These are phyloP conservation scores for Pelosia muscerda DNA, from an alignment of 2,888 invertebrate genomes.

Conservation along the genomic window DNA sequence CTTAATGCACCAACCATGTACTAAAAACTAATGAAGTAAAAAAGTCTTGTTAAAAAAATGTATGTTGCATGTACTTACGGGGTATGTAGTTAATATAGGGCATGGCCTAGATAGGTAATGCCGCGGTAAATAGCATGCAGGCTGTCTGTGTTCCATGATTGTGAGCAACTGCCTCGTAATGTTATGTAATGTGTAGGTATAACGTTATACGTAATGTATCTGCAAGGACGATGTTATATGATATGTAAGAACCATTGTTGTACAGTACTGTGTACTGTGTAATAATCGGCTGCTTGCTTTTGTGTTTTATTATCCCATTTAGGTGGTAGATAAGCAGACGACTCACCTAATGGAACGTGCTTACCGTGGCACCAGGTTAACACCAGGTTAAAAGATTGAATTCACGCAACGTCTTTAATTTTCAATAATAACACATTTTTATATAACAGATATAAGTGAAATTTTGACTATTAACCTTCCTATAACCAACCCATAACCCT, in stretches of 20 bases:
- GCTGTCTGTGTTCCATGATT: conserved; percentile 24
- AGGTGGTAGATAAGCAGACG: too few species aligned
- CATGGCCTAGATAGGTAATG: conserved; percentile 39
- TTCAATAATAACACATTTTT: neutral
- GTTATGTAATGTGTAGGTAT: too few species aligned
- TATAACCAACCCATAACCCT: neutral
- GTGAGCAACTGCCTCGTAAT: conserved; percentile 2
- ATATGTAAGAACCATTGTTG: neutral
- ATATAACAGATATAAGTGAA: neutral
- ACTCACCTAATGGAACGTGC: too few species aligned
- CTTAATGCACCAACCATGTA: neutral
- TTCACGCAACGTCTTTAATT: neutral
- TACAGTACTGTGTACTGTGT: neutral
- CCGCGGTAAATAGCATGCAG: conserved; percentile 36
- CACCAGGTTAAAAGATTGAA: too few species aligned
- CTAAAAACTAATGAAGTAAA: neutral
- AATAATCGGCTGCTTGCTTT: too few species aligned
- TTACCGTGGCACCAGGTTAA: too few species aligned
- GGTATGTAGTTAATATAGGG: conserved; percentile 23
- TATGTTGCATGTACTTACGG: neutral
- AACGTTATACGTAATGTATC: too few species aligned
- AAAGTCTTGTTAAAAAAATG: neutral
- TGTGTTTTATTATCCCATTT: too few species aligned
- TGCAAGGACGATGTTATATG: neutral
- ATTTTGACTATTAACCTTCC: neutral